These are phyloP conservation scores for Apotomis capreana DNA, from an alignment of 2,888 invertebrate genomes.

Conservation along the genomic window DNA sequence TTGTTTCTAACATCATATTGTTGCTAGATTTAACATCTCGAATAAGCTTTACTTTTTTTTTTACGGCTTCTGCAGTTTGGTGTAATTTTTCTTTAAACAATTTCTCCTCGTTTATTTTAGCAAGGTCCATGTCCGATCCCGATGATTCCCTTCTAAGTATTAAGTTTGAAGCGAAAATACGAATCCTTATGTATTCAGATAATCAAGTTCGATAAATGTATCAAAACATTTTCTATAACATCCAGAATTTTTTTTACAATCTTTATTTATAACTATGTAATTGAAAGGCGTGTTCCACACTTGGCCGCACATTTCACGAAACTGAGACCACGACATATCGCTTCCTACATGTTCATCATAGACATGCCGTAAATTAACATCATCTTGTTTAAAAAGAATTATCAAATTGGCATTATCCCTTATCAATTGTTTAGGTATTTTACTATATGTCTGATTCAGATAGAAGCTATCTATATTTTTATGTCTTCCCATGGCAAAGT, in stretches of 20 bases:
- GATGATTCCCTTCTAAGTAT: too few species aligned
- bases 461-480: constrained; percentile 46
- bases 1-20: background rate
- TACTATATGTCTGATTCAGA: constrained; percentile 51
- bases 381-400: constrained; percentile 51
- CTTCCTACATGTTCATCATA: constrained; percentile 50
- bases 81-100: too few species aligned
- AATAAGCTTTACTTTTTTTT: background rate
- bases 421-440: constrained; percentile 52
- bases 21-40: background rate
- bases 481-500: background rate
- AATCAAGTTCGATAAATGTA: too few species aligned
- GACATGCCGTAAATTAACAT: constrained; percentile 50
- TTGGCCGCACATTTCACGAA: constrained; percentile 44
- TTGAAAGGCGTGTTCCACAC: constrained; percentile 40
- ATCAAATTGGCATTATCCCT: constrained; percentile 49
- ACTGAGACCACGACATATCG: constrained; percentile 47
- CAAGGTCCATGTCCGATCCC: too few species aligned
- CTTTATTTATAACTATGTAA: too few species aligned
- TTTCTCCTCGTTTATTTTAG: too few species aligned
- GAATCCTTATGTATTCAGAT: too few species aligned
- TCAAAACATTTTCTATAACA: too few species aligned
- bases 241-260: too few species aligned
- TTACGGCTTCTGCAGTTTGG: too few species aligned
- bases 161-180: too few species aligned